A percentile compares a stretch with the other conserved stretches of the same genome.
Evolutionary conservation across 2,113 vertebrate species (phyloP).

Genomic region (Hylia prasina): DNA sequence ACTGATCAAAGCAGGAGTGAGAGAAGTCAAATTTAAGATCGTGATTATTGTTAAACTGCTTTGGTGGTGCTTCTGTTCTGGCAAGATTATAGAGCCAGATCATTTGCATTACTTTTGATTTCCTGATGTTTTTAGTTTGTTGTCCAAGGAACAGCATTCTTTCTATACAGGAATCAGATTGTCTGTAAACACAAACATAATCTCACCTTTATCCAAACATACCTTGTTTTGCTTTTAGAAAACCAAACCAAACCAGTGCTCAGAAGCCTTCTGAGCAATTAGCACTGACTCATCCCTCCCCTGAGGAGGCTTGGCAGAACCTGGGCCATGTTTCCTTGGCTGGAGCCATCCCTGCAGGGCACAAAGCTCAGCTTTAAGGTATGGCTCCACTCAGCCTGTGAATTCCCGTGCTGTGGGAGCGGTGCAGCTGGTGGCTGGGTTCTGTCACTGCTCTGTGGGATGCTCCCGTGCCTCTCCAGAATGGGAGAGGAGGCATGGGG

Average conservation of each 20-base stretch:
- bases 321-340: background rate
- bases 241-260: background rate
- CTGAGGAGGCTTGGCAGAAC: background rate
- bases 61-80: background rate
- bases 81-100: background rate
- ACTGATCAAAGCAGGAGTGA: background rate
- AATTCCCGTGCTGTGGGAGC: background rate
- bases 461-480: background rate
- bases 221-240: background rate
- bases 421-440: background rate
- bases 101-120: slow-evolving; percentile 17
- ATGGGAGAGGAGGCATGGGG: background rate
- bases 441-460: background rate
- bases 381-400: background rate
- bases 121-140: background rate
- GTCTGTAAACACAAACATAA: slow-evolving; percentile 39
- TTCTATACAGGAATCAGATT: background rate
- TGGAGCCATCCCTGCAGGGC: background rate
- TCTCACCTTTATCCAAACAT: background rate
- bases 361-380: background rate
- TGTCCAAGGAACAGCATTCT: background rate
- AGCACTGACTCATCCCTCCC: background rate
- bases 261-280: background rate
- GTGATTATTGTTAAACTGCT: background rate
- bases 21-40: background rate